A percentile compares a stretch with the other conserved stretches of the same genome.
Conservation (phyloP, 2,113 vertebrate genomes). For the Passer domesticus region DNA sequence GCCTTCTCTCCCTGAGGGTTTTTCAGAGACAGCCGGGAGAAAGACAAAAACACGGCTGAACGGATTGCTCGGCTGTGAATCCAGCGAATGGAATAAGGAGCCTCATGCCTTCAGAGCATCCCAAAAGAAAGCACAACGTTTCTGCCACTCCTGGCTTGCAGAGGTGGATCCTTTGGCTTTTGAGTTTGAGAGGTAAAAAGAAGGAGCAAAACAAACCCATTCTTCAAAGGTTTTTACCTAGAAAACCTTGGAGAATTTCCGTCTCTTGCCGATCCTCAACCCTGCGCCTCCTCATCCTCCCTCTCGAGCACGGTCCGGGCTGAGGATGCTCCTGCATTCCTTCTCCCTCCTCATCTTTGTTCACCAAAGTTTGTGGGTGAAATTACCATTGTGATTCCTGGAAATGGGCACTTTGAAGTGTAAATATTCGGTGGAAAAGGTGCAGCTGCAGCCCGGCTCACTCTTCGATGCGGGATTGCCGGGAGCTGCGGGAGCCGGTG, state of each 20-base stretch:
- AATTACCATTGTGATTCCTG: background rate
- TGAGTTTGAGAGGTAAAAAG: background rate
- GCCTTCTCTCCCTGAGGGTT: background rate
- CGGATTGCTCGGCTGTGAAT: fast-evolving
- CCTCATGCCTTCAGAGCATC: background rate
- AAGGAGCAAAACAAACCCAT: background rate
- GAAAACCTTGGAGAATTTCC: background rate
- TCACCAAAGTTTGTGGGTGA: background rate
- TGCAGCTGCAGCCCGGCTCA: background rate
- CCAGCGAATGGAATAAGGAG: background rate
- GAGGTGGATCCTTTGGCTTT: background rate
- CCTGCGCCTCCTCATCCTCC: background rate
- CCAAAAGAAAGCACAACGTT: background rate
- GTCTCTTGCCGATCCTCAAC: background rate
- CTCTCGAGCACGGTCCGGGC: fast-evolving
- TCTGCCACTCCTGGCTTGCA: background rate
- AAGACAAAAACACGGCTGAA: background rate
- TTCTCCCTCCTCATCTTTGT: background rate
- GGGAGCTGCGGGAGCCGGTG: background rate
- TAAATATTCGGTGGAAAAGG: background rate
- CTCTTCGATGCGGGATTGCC: background rate
- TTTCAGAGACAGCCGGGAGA: background rate
- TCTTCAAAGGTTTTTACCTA: background rate
- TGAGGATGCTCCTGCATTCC: background rate
- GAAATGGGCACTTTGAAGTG: background rate